These are phyloP conservation scores for Enteromius trimaculatus DNA, from an alignment of 2,797 vertebrate genomes.

Conservation along the genomic window DNA sequence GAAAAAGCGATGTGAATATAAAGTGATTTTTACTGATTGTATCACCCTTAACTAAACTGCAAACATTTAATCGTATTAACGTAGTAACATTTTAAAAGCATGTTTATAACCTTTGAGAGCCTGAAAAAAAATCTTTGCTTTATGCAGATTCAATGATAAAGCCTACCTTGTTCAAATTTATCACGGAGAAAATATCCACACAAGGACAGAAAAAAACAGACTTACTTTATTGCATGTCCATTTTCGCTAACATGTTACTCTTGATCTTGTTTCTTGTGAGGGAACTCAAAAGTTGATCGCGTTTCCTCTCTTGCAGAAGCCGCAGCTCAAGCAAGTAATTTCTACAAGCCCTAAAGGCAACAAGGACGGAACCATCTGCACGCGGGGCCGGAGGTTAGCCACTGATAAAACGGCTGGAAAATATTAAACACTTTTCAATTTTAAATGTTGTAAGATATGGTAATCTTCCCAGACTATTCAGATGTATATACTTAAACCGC, in stretches of 20 bases:
- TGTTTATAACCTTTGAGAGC: neutral
- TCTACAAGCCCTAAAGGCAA: slow-evolving; percentile 17
- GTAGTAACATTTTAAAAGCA: neutral
- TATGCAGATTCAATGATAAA: neutral
- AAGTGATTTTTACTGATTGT: neutral
- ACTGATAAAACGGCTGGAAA: neutral
- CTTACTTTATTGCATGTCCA: neutral
- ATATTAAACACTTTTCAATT: neutral
- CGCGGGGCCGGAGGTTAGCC: neutral
- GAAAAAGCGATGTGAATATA: neutral
- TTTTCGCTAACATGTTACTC: neutral
- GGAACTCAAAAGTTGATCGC: neutral
- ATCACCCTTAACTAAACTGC: neutral
- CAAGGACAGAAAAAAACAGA: neutral
- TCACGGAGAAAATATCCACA: neutral
- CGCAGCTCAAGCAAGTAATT: neutral
- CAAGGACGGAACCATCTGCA: slow-evolving; percentile 29
- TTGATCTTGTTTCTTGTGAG: neutral
- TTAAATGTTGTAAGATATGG: neutral
- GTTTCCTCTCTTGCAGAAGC: neutral
- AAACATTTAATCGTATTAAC: neutral
- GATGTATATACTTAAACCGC: neutral
- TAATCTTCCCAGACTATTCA: neutral
- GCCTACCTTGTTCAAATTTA: slow-evolving; percentile 9
- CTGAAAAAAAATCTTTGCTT: neutral